Base-by-base conservation (phyloP, 2,888 invertebrate genomes). In the Gerris lacustris region DNA sequence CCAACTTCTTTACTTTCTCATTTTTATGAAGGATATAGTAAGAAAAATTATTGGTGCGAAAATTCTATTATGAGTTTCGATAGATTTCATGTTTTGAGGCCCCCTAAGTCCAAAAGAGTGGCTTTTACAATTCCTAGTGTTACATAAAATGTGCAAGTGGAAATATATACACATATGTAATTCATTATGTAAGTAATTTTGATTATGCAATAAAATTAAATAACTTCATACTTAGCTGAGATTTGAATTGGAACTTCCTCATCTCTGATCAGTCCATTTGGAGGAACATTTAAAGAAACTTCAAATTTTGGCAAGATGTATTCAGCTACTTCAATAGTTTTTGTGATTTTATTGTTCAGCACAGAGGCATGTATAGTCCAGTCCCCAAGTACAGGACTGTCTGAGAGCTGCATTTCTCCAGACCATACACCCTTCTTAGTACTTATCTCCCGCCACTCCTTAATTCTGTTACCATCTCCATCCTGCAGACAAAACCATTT, bases 271-370 rank as follows among this genome's bases (percentile, higher is more conserved):
- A 94, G 88, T 6, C 89, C 86, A 80, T 93, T 92, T 69, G 89
- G 86, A 0, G 92, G 90, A 47, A 94, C 86, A 75, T 91, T 87
- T 73, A 97, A 87, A 47, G 86, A 86, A 72, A 97, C 91, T 78
- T 95, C 88, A 81, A 96, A 98, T 79, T 96, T 96, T 0, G 98
- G 98, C 75, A 94, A 82, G 70, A 97, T 90, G 77, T 94, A 95
- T 81, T 94, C 92, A 6, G 94, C 93, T 6, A 96, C 92, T 79
- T 91, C 86, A 74, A 94, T 86, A 9, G 84, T 84, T 78, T 91
- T 89, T 72, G 86, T 85, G 78, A 88, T 88, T 11, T 81, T 83
- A 78, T 89, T 88, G 73, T 85, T 87, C 67, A 85, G 84, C 6
- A 87, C 83, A 17, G 80, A 82, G 0, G 87, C 87, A 74, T 88